Evolutionary conservation across 1,140 invertebrate genomes (phyloP), one percentile per base, ranked within the genome.

Genomic region (Drosophila ironensis): DNA sequence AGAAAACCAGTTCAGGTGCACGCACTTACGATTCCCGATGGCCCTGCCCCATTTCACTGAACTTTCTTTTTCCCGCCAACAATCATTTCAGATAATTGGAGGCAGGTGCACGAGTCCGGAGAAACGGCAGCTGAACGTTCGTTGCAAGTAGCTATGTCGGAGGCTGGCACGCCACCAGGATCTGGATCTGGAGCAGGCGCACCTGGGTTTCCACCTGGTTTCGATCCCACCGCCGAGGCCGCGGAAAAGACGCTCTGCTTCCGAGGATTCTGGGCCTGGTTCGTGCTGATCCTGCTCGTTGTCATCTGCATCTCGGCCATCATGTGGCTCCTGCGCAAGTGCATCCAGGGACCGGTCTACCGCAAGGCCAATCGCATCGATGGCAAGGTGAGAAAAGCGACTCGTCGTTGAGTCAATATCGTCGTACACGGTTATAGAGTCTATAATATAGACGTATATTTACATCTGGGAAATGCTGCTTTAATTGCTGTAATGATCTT

Each of bases 341-440:
- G 67, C 28, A 77, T 88, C 11, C 80, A 84, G 14, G 88, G 88
- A 11, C 87, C 87, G 1, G 50, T 47, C 2, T 90, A 88, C 42
- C 72, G 80, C 4, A 87, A 88, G 33, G 37, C 66, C 19, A 90
- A 88, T 45, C 69, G 89, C 3, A 90, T 90, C 35, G 89, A 89
- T 57, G 89, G 88, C 51, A 90, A 90, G 61, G 33, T 37, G 14
- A 30, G 1, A 11, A n/a, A n/a, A n/a, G n/a, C n/a, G n/a, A n/a
- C n/a, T n/a, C n/a, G n/a, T n/a, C n/a, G n/a, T n/a, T n/a, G n/a
- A n/a, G n/a, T n/a, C n/a, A n/a, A n/a, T n/a, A n/a, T n/a, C n/a
- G n/a, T n/a, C n/a, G n/a, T n/a, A n/a, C n/a, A n/a, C n/a, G n/a
- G n/a, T n/a, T n/a, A n/a, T n/a, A n/a, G n/a, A n/a, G n/a, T n/a